These are phyloP conservation scores for Zygaena filipendulae DNA, from an alignment of 2,888 invertebrate species.

Conservation along the genomic window DNA sequence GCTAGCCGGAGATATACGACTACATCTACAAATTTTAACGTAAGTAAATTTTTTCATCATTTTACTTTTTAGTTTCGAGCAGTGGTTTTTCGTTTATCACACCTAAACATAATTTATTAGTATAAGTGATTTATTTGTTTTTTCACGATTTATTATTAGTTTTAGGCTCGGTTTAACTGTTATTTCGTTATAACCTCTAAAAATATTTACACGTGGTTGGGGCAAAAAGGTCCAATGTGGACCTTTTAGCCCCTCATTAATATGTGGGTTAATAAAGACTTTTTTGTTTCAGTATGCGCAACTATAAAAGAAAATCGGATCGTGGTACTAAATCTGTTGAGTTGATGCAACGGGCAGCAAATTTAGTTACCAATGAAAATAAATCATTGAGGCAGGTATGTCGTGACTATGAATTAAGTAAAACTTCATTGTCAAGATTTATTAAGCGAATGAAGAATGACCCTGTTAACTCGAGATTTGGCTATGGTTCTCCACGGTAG, in stretches of 20 bases:
- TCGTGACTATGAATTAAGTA: neutral
- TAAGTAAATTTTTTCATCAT: conserved; percentile 6
- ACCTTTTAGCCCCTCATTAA: conserved; percentile 5
- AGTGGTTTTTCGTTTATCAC: conserved; percentile 4
- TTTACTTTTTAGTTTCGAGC: conserved; percentile 6
- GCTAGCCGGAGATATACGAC: too few relatives aligned
- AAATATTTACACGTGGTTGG: conserved; percentile 6
- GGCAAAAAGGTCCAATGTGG: conserved; percentile 5
- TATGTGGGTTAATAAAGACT: conserved; percentile 1
- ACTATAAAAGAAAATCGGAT: conserved; percentile 1
- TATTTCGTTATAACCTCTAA: conserved; percentile 5
- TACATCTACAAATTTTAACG: conserved; percentile 7
- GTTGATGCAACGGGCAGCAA: conserved; percentile 1
- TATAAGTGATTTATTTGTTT: conserved; percentile 5
- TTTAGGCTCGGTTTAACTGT: conserved; percentile 1
- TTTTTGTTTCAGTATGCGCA: conserved; percentile 4
- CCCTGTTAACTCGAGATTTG: conserved; percentile 4
- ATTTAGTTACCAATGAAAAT: conserved; percentile 1
- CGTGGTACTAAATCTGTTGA: conserved; percentile 1
- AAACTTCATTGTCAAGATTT: neutral
- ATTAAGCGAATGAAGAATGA: neutral
- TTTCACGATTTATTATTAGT: conserved; percentile 3
- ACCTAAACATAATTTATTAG: conserved; percentile 4
- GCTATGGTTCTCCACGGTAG: conserved; percentile 6
- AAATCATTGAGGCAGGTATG: conserved; percentile 1